Conservation (phyloP, 2,888 invertebrate genomes). For the Dugesia japonica region DNA sequence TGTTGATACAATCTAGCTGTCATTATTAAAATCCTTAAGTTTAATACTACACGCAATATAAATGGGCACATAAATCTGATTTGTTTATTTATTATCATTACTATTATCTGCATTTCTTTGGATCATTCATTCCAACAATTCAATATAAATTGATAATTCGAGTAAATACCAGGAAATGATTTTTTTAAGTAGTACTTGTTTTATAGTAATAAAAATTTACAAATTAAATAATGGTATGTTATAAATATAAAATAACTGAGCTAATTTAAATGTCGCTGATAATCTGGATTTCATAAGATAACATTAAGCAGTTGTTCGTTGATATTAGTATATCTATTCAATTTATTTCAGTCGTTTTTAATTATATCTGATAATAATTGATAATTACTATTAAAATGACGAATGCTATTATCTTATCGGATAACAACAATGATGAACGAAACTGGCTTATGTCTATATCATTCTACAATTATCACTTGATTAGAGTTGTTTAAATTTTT, state of each 20-base stretch:
- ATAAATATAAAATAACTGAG: neutral
- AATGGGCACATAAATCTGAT: conserved; percentile 20
- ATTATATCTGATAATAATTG: conserved; percentile 9
- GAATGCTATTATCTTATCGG: conserved; percentile 20
- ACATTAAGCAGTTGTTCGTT: conserved; percentile 20
- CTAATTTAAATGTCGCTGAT: conserved; percentile 9
- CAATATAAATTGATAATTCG: too few relatives aligned
- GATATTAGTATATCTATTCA: conserved; percentile 20
- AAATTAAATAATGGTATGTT: neutral
- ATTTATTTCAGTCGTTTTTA: conserved; percentile 14
- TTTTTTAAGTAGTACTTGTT: too few relatives aligned
- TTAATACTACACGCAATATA: conserved; percentile 20
- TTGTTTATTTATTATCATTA: conserved; percentile 3
- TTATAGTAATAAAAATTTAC: neutral
- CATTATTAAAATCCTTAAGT: conserved; percentile 20
- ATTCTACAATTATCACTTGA: conserved; percentile 15
- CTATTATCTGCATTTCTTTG: conserved; percentile 13
- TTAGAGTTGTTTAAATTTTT: neutral
- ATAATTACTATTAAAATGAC: conserved; percentile 20
- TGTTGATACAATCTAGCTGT: conserved; percentile 9
- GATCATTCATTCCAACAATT: neutral
- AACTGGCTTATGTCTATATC: conserved; percentile 16
- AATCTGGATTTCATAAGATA: conserved; percentile 16
- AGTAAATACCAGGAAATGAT: too few relatives aligned
- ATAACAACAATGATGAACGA: conserved; percentile 20